Evolutionary conservation across 2,888 invertebrate species (phyloP), one percentile per base, ranked within the genome.

Genomic region (Diarsia rubi): DNA sequence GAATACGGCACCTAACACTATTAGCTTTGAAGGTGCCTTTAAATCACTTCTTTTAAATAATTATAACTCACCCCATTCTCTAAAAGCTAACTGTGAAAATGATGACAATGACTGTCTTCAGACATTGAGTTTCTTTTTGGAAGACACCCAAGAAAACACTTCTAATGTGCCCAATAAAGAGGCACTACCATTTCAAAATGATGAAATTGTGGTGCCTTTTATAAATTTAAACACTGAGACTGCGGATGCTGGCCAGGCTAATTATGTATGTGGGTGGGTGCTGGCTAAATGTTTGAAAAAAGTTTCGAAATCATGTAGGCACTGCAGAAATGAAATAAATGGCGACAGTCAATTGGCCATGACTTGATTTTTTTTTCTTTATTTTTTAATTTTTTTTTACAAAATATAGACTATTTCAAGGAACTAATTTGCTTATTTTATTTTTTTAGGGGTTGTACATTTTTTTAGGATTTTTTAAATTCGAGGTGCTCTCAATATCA

Each of bases 11-110:
- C 86, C 86, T 9, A 83, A 87, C 60, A 59, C 65, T 21, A 31
- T 85, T 12, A 70, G 47, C 3, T 89, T 88, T 82, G 87, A 88
- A 67, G 83, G 84, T 16, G 83, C 88, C 11, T 87, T 69, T 65
- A 86, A 88, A 77, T 14, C 87, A n/a, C 42, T 88, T 21, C 68
- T 86, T 21, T 37, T 88, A 59, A 87, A 84, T 78, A 86, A 88
- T 81, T 82, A 66, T 68, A 82, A 49, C 57, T 75, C 85, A 1
- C 70, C 78, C 14, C 72, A 77, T 60, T 77, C 65, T 47, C 19
- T 60, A 21, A 45, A 69, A 60, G 6, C 84, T 81, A 88, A 87
- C 27, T 88, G 88, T 45, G 86, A 88, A 60, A 71, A 77, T 12
- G 21, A 49, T 49, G 49, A 49, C 21, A 49, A 49, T 49, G 49